A percentile compares a stretch with the other conserved stretches of the same genome.
phyloP scores from a whole-genome alignment of 2,797 vertebrate genomes.

The Protosalanx chinensis region DNA sequence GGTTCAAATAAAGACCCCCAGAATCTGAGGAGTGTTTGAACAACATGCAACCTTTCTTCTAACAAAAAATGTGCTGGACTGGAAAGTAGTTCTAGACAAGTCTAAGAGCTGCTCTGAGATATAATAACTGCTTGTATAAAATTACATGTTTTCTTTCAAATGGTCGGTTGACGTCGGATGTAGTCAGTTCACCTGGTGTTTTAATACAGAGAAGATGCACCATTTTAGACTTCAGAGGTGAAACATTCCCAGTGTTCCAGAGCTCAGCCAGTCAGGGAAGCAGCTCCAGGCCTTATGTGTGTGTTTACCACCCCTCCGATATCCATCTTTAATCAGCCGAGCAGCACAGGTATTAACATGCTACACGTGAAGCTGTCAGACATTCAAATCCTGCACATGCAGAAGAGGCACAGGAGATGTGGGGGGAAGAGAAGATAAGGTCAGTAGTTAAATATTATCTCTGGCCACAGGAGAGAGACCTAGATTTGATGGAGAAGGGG shows the following conservation, averaged over 20 bases:
- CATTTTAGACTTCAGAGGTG: too few species aligned
- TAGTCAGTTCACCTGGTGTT: not conserved
- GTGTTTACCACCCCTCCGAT: constrained; percentile 56
- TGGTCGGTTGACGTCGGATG: not conserved
- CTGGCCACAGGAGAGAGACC: constrained; percentile 55
- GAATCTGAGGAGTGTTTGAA: constrained; percentile 11
- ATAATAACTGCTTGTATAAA: too few species aligned
- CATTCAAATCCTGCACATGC: constrained; percentile 57
- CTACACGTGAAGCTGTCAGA: constrained; percentile 51
- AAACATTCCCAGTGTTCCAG: too few species aligned
- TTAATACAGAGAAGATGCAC: constrained; percentile 16
- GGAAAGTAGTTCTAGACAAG: too few species aligned
- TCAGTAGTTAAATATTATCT: constrained; percentile 71
- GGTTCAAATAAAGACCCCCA: constrained; percentile 40
- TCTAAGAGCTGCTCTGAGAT: too few species aligned
- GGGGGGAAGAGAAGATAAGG: constrained; percentile 58
- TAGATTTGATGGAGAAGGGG: constrained; percentile 31
- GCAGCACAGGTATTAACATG: constrained; percentile 59
- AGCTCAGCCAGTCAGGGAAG: too few species aligned
- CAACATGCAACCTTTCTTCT: constrained; percentile 1
- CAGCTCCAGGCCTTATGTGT: constrained; percentile 37
- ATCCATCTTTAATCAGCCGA: constrained; percentile 67
- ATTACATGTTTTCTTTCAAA: not conserved
- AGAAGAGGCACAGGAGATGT: not conserved
- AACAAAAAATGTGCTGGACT: constrained; percentile 4